A percentile compares a stretch with the other conserved stretches of the same genome.
These are phyloP conservation scores for Megaleporinus macrocephalus DNA, from an alignment of 2,113 vertebrate genomes.

Conservation along the genomic window DNA sequence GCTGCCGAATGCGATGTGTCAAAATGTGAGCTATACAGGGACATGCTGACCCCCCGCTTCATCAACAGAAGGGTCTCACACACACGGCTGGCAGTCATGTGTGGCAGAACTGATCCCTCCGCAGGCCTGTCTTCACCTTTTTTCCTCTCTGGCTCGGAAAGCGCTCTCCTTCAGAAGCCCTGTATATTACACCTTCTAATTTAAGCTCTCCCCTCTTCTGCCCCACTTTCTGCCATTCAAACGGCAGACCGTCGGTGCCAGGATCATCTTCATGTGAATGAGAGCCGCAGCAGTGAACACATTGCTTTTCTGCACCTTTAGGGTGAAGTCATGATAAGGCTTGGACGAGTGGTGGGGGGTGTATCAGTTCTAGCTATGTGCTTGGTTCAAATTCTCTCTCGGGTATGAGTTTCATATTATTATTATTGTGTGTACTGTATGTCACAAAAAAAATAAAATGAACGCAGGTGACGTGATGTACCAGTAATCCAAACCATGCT, in stretches of 20 bases:
- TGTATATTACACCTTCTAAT: slow-evolving; percentile 57
- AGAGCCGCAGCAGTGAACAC: neutral
- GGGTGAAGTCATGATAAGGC: neutral
- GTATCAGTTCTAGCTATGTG: too few species aligned
- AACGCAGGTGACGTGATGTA: too few species aligned
- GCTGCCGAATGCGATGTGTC: slow-evolving; percentile 1
- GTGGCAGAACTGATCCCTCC: slow-evolving; percentile 49
- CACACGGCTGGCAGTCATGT: slow-evolving; percentile 17
- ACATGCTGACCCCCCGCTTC: slow-evolving; percentile 38
- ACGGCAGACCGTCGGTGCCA: neutral
- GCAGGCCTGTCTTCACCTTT: slow-evolving; percentile 51
- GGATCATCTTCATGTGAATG: slow-evolving; percentile 1
- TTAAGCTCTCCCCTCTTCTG: slow-evolving; percentile 47
- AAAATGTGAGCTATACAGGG: slow-evolving; percentile 32
- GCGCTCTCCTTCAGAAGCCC: slow-evolving; percentile 42
- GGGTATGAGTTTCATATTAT: too few species aligned
- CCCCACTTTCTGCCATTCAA: slow-evolving; percentile 17
- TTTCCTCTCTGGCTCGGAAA: slow-evolving; percentile 46
- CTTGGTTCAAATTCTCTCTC: too few species aligned
- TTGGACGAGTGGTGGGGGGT: neutral
- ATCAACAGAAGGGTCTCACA: slow-evolving; percentile 20
- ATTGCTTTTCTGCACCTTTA: neutral
- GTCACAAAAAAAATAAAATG: too few species aligned
- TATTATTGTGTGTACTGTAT: too few species aligned
- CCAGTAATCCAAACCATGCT: too few species aligned